phyloP scores from a whole-genome alignment of 2,113 vertebrate species.

The Hippocampus guttulatus region DNA sequence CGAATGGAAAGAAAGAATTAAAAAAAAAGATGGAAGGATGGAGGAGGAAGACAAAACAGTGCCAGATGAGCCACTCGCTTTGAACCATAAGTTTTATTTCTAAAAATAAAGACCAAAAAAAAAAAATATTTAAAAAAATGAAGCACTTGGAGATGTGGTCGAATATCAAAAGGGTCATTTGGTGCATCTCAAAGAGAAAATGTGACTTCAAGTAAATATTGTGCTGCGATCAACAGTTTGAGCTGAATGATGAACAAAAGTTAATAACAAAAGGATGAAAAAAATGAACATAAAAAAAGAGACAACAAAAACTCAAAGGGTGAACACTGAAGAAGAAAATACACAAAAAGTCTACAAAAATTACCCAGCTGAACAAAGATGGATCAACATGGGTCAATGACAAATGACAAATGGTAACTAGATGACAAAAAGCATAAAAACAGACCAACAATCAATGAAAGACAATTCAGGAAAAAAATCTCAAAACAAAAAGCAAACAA shows the following conservation, averaged over 20 bases:
- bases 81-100: background rate
- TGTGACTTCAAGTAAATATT: background rate
- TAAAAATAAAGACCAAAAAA: conserved; percentile 7
- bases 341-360: background rate
- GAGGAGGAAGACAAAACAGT: conserved; percentile 11
- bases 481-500: background rate
- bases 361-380: background rate
- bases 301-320: background rate
- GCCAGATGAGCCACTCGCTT: conserved; percentile 10
- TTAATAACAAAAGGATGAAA: background rate
- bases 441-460: no score
- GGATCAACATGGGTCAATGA: background rate
- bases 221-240: conserved; percentile 13
- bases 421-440: no score
- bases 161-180: background rate
- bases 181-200: background rate
- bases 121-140: conserved; percentile 13
- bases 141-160: background rate
- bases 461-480: no score
- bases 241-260: conserved; percentile 9
- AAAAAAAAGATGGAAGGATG: conserved; percentile 17
- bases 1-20: conserved; percentile 25
- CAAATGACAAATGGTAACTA: background rate
- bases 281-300: background rate
- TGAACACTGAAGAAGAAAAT: no score